Base-by-base conservation (phyloP, 2,888 invertebrate genomes). In the Nemotelus nigrinus region DNA sequence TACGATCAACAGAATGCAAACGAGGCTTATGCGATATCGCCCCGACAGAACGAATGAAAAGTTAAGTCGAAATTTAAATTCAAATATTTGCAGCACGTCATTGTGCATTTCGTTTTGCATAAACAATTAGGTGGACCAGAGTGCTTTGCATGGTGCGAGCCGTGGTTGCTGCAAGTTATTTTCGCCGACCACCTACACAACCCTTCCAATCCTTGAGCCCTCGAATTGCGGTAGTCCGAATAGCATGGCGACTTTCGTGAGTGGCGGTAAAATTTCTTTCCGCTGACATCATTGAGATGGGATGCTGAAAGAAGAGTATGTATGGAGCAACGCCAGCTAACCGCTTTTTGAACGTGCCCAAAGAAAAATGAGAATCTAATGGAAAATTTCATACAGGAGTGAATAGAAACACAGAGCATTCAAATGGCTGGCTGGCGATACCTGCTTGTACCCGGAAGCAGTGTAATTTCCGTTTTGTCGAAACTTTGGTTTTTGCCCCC, bases 21-120 rank as follows among this genome's bases (percentile, higher is more conserved):
- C 39, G 41, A 4, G 43, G 41, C 65, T 47, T 47, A 45, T 2
- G 65, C 65, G 65, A 10, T 65, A 47, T 65, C 10, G 45, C n/a
- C 4, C 71, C 10, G 71, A 55, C 41, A 10, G 63, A n/a, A 63
- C 63, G 25, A 74, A 63, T 60, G 74, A 74, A 78, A 76, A 78
- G 78, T 78, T 78, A 78, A 78, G 76, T 76, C 67, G 67, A 77
- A 78, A 78, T 78, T 78, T 76, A 76, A 78, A 78, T 78, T 78
- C 78, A 78, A 78, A 78, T 77, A 78, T 78, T 78, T 78, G 78
- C 71, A 72, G 78, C 78, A 76, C 78, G 77, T 70, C 74, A 77
- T 57, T 78, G 70, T 58, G 76, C 78, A 77, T 78, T 78, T 72
- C 65, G 78, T 72, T 65, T 76, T 77, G 78, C 76, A 78, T 78